phyloP scores from a whole-genome alignment of 1,140 invertebrate species.

The Cydia amplana region DNA sequence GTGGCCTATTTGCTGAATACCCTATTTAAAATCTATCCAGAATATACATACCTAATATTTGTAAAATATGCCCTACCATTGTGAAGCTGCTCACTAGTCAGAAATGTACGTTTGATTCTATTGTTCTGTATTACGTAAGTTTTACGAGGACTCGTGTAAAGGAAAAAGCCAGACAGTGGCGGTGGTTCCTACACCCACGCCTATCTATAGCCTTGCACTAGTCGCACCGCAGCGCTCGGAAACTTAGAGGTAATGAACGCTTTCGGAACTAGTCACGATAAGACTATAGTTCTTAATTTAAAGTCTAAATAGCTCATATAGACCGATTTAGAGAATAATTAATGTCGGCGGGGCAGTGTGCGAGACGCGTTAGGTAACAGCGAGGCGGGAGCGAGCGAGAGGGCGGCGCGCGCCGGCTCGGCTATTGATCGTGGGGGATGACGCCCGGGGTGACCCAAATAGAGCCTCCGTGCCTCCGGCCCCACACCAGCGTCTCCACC shows the following conservation, averaged over 20 bases:
- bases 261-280: conserved; percentile 12
- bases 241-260: conserved; percentile 1
- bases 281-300: conserved; percentile 36
- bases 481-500: conserved; percentile 52
- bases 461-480: conserved; percentile 66
- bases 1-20: conserved; percentile 3
- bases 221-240: background rate
- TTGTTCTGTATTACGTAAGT: conserved; percentile 44
- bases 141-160: conserved; percentile 20
- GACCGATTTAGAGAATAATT: conserved; percentile 63
- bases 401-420: conserved; percentile 71
- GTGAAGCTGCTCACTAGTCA: background rate
- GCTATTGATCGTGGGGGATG: conserved; percentile 75
- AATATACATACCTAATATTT: conserved; percentile 15
- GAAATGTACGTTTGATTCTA: conserved; percentile 37
- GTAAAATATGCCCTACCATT: background rate
- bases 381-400: conserved; percentile 57
- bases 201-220: too few species aligned
- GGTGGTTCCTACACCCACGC: background rate
- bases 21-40: background rate
- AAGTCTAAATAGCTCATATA: conserved; percentile 49
- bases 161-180: conserved; percentile 30
- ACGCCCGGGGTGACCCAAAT: conserved; percentile 79
- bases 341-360: conserved; percentile 64
- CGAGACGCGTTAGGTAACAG: conserved; percentile 64